Evolutionary conservation across 2,797 vertebrate genomes (phyloP).

Genomic region (Cirrhinus mrigala): DNA sequence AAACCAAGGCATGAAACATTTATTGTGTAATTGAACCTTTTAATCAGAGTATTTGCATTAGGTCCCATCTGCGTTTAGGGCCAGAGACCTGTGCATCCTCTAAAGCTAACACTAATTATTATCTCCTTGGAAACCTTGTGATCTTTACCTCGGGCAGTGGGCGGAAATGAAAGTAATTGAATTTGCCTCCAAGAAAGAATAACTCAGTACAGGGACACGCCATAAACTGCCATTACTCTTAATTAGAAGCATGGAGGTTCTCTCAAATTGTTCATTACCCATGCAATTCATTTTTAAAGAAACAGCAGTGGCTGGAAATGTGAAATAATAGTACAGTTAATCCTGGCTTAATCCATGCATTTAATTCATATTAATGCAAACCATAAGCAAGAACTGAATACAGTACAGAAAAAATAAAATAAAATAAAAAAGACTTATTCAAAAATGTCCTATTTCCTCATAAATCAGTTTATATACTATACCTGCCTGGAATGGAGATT

Average conservation of each 20-base stretch:
- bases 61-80: constrained; percentile 12
- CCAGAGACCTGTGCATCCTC: constrained; percentile 22
- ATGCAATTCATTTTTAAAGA: constrained; percentile 69
- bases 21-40: neutral
- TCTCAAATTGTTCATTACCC: constrained; percentile 44
- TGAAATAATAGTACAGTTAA: constrained; percentile 8
- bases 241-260: constrained; percentile 51
- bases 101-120: constrained; percentile 45
- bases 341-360: constrained; percentile 1
- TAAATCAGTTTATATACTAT: neutral
- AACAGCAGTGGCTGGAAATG: constrained; percentile 57
- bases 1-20: neutral
- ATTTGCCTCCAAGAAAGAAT: constrained; percentile 48
- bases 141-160: constrained; percentile 53
- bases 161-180: constrained; percentile 57
- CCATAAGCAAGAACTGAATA: neutral
- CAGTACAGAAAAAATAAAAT: neutral
- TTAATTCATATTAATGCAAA: constrained; percentile 20
- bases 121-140: constrained; percentile 50
- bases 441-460: constrained; percentile 4
- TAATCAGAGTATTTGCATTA: constrained; percentile 32
- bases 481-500: neutral
- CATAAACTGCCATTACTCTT: constrained; percentile 56
- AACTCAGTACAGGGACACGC: constrained; percentile 42
- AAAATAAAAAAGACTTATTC: neutral